Percentiles rank a stretch among this genome's conserved stretches.
phyloP scores from a whole-genome alignment of 2,888 invertebrate genomes.

The Glomeris marginata region DNA sequence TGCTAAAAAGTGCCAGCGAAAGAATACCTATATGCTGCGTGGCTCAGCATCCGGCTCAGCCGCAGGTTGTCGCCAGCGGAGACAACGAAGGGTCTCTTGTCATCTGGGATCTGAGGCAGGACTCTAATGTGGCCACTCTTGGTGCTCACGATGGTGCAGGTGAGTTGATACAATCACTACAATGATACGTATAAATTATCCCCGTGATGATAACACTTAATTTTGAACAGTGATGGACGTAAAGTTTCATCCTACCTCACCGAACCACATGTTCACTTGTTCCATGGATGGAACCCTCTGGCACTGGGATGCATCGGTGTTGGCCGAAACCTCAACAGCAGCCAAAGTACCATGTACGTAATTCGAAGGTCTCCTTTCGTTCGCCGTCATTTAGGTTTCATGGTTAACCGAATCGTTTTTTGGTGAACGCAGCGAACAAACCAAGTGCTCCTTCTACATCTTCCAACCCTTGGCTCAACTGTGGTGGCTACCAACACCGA shows the following conservation, averaged over 20 bases:
- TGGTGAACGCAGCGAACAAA: too few species aligned
- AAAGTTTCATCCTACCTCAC: constrained; percentile 69
- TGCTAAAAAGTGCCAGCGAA: constrained; percentile 1
- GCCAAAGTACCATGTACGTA: constrained; percentile 1
- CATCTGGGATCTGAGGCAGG: constrained; percentile 77
- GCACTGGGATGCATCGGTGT: constrained; percentile 48
- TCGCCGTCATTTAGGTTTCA: not conserved
- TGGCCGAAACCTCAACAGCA: constrained; percentile 2
- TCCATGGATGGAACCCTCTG: constrained; percentile 70
- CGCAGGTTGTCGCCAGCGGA: constrained; percentile 68
- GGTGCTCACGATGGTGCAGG: constrained; percentile 39
- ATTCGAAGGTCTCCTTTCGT: too few species aligned
- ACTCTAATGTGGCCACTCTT: constrained; percentile 59
- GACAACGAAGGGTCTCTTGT: constrained; percentile 73
- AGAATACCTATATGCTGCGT: constrained; percentile 39
- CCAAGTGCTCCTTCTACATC: not conserved
- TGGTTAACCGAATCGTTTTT: not conserved
- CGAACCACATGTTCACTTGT: constrained; percentile 67
- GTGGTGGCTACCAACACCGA: constrained; percentile 46
- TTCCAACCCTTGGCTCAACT: constrained; percentile 45
- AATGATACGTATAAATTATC: too few species aligned
- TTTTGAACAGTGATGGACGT: constrained; percentile 52
- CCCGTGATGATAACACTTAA: too few species aligned
- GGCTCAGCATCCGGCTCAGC: constrained; percentile 70
- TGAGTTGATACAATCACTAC: too few species aligned